Evolutionary conservation across 2,797 vertebrate species (phyloP), one percentile per base, ranked within the genome.

Genomic region (Myotis planiceps): DNA sequence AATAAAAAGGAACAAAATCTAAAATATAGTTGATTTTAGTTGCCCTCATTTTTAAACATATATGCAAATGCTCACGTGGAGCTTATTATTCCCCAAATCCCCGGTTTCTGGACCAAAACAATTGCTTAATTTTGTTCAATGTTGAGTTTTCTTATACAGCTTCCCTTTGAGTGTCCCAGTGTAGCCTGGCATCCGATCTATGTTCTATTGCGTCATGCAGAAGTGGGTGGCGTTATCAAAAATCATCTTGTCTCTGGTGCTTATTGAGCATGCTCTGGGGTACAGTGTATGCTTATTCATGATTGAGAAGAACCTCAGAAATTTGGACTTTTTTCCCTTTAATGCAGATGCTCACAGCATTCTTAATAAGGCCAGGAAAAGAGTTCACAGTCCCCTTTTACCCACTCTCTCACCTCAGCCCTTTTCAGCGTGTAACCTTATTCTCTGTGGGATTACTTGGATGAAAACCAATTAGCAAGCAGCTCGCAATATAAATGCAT

Each of bases 401-500:
- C 98, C 97, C 98, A 98, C 92, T 96, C 98, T 97, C 97, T 98
- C 98, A 98, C 98, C 98, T 98, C 98, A 98, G 97, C 97, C 97
- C 98, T 98, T 98, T 98, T 98, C 98, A 98, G 98, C 97, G 98
- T 97, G 98, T 98, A 99, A 98, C 98, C 98, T 98, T 98, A 98
- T 98, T 98, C 98, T 98, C 98, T 97, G 96, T 98, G 98, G 98
- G 98, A 98, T 98, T 98, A 98, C 98, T 98, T 97, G 98, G 98
- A 98, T 98, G 97, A 98, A 98, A 99, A 98, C 98, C 98, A 99
- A 99, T 98, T 99, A 99, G 98, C 97, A 97, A 98, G 96, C 98
- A 97, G 98, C 96, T 98, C 97, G 91, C 97, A 98, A 98, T 98
- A 98, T 98, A 98, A 98, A 98, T 97, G 98, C 98, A 98, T 98